A percentile compares a stretch with the other conserved stretches of the same genome.
Evolutionary conservation across 2,888 invertebrate species (phyloP).

Genomic region (Ellobium chinense): DNA sequence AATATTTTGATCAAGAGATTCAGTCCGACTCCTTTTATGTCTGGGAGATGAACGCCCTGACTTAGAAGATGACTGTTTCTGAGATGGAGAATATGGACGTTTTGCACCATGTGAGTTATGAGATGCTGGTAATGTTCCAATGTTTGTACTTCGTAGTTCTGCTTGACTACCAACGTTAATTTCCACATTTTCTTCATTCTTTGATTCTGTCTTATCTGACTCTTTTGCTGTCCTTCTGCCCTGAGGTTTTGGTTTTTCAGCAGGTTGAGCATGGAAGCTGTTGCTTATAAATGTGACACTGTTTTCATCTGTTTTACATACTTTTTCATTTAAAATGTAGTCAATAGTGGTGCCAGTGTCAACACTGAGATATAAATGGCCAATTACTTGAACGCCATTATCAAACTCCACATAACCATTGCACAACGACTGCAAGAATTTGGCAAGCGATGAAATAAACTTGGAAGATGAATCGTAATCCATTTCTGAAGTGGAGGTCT

Average conservation of each 20-base stretch:
- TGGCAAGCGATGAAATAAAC: conserved; percentile 52
- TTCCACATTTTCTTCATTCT: conserved; percentile 13
- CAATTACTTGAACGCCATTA: conserved; percentile 51
- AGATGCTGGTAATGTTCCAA: conserved; percentile 34
- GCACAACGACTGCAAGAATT: conserved; percentile 53
- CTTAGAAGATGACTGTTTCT: conserved; percentile 19
- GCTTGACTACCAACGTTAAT: not conserved
- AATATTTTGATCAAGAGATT: conserved; percentile 26
- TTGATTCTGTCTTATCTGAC: not conserved
- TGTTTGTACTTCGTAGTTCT: conserved; percentile 43
- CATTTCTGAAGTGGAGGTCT: too few species aligned
- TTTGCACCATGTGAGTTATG: conserved; percentile 3
- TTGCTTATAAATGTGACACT: conserved; percentile 54
- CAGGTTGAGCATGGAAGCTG: conserved; percentile 53
- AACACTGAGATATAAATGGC: conserved; percentile 54
- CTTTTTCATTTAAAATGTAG: conserved; percentile 54
- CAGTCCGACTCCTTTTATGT: conserved; percentile 34
- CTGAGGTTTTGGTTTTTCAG: conserved; percentile 43
- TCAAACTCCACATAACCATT: conserved; percentile 55
- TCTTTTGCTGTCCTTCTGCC: conserved; percentile 6
- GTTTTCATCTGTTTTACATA: conserved; percentile 52
- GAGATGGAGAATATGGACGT: conserved; percentile 35
- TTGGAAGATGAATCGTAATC: conserved; percentile 53
- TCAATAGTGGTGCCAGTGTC: conserved; percentile 53
- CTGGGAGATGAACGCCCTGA: conserved; percentile 25